A percentile compares a stretch with the other conserved stretches of the same genome.
These are phyloP conservation scores for Phalacrocorax pelagicus DNA, from an alignment of 2,113 vertebrate species.

Conservation along the genomic window DNA sequence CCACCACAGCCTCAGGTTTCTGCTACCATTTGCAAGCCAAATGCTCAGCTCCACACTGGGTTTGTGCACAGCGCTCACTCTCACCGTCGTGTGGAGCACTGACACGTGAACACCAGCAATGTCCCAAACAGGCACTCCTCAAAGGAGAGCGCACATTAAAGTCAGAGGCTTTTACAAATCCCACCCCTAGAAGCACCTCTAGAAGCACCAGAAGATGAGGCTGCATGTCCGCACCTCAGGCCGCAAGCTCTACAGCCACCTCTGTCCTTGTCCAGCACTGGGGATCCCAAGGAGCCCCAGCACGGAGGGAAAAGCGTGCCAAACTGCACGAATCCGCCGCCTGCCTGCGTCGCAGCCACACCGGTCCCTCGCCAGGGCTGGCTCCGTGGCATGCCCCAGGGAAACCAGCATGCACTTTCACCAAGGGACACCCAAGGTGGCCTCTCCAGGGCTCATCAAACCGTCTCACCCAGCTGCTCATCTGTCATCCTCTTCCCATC, in stretches of 20 bases:
- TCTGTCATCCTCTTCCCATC: neutral
- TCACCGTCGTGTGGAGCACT: fast-evolving
- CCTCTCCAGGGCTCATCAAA: neutral
- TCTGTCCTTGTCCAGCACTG: neutral
- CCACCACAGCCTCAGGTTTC: too few species aligned
- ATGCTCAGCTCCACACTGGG: neutral
- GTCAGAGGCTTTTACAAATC: neutral
- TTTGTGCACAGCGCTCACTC: neutral
- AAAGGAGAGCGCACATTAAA: neutral
- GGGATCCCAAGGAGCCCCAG: neutral
- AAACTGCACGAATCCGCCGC: fast-evolving
- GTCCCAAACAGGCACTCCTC: neutral
- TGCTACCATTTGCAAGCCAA: neutral
- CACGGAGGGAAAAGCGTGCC: fast-evolving
- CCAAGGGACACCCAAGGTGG: neutral
- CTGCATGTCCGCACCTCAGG: fast-evolving
- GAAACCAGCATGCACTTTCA: fast-evolving
- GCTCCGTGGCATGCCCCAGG: neutral
- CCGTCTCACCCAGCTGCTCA: fast-evolving
- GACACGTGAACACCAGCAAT: fast-evolving
- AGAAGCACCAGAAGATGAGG: neutral
- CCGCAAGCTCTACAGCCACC: neutral
- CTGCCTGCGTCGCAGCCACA: fast-evolving
- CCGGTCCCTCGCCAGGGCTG: neutral
- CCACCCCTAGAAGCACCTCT: neutral